phyloP scores from a whole-genome alignment of 2,797 vertebrate genomes.

The Microchirus variegatus region DNA sequence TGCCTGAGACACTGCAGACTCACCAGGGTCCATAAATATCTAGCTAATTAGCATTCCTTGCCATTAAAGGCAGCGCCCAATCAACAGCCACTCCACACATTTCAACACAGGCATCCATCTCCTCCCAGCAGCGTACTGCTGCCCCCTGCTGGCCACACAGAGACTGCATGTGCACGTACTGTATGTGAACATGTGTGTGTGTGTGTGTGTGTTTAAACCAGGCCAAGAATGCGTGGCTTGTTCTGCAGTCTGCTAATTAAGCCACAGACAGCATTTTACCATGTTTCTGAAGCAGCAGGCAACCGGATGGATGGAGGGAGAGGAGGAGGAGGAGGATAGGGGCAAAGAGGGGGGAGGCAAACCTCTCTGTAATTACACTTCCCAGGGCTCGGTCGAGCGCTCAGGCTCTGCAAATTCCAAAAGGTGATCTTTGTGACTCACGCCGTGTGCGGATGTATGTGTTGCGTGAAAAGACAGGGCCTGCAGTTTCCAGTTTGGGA shows the following conservation, averaged over 20 bases:
- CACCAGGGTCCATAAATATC: conserved; percentile 51
- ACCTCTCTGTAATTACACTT: conserved; percentile 80
- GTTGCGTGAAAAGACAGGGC: conserved; percentile 55
- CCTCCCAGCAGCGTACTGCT: conserved; percentile 34
- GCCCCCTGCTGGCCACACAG: conserved; percentile 60
- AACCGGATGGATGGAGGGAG: conserved; percentile 81
- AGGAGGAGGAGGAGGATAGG: conserved; percentile 41
- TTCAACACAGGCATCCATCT: conserved; percentile 32
- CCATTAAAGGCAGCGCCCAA: conserved; percentile 58
- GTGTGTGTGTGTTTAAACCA: conserved; percentile 52
- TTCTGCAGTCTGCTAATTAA: conserved; percentile 85
- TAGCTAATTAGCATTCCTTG: conserved; percentile 55
- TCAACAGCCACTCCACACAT: conserved; percentile 27
- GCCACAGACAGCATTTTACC: conserved; percentile 80
- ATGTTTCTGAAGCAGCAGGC: conserved; percentile 81
- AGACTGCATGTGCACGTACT: conserved; percentile 3
- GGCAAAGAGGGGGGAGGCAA: conserved; percentile 41
- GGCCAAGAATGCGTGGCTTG: conserved; percentile 80
- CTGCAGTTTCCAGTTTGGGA: conserved; percentile 64
- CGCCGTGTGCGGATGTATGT: conserved; percentile 14
- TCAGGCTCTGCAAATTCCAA: conserved; percentile 59
- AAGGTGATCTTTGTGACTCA: conserved; percentile 45
- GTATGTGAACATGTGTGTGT: conserved; percentile 23
- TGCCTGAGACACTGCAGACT: conserved; percentile 26
- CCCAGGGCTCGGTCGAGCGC: conserved; percentile 64